These are phyloP conservation scores for Rugalucina vietnamica DNA, from an alignment of 2,888 invertebrate species.

Conservation along the genomic window DNA sequence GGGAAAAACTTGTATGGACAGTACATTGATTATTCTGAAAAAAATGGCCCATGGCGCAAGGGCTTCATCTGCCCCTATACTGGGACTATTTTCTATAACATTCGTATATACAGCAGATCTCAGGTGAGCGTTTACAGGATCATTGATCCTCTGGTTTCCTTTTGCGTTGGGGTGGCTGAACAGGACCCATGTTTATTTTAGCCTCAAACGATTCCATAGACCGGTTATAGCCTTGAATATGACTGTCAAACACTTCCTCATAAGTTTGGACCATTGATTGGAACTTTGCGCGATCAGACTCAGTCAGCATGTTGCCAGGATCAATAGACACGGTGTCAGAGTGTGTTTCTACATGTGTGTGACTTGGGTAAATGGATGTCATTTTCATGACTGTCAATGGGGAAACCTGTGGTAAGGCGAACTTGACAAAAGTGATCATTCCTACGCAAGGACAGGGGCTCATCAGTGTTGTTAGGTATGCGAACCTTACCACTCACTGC, in stretches of 20 bases:
- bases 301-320: slow-evolving; percentile 39
- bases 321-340: slow-evolving; percentile 32
- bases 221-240: slow-evolving; percentile 59
- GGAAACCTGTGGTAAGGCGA: background rate
- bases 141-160: no score
- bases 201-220: slow-evolving; percentile 55
- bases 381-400: no score
- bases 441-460: slow-evolving; percentile 26
- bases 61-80: no score
- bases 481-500: slow-evolving; percentile 47
- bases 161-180: slow-evolving; percentile 66
- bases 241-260: slow-evolving; percentile 56
- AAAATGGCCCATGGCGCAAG: no score
- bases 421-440: slow-evolving; percentile 55
- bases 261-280: slow-evolving; percentile 9
- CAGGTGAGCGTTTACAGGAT: no score
- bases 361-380: background rate
- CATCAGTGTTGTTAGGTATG: slow-evolving; percentile 41
- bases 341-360: background rate
- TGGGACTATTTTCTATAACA: no score
- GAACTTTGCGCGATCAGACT: slow-evolving; percentile 15
- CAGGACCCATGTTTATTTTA: slow-evolving; percentile 64
- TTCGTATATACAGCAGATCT: no score
- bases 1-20: no score
- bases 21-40: no score